Conservation (phyloP, 2,888 invertebrate genomes). For the Strigamia crassipes region DNA sequence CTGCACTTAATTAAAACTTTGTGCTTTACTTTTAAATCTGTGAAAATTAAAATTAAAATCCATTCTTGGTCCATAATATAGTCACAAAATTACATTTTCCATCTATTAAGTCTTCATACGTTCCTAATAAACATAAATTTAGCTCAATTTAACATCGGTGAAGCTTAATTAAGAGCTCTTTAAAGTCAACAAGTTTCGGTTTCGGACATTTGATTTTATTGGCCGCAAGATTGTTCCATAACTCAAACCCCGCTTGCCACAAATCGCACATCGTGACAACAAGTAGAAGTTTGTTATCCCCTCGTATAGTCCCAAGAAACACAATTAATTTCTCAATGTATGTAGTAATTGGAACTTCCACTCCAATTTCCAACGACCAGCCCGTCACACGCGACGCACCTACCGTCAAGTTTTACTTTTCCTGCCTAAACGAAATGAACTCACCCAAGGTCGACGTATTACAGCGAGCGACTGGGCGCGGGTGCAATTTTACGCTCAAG, state of each 20-base stretch:
- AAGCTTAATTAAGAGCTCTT: neutral
- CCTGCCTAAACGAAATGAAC: conserved; percentile 22
- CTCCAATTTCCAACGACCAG: conserved; percentile 11
- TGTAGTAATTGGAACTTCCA: neutral
- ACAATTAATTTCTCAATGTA: neutral
- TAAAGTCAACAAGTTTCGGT: neutral
- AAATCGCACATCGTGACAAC: too few species aligned
- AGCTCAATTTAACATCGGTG: neutral
- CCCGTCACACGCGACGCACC: neutral
- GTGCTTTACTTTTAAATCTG: too few species aligned
- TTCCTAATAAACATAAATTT: too few species aligned
- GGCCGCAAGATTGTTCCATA: neutral
- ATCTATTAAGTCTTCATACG: too few species aligned
- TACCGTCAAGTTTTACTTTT: neutral
- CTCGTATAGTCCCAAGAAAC: neutral
- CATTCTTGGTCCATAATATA: too few species aligned
- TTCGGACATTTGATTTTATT: neutral
- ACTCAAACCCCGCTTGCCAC: neutral
- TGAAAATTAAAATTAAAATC: too few species aligned
- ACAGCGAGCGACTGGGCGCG: neutral
- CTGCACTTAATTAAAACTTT: too few species aligned
- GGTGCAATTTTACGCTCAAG: neutral
- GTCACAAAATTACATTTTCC: too few species aligned
- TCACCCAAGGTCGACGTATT: conserved; percentile 13
- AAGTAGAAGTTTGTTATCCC: neutral